A percentile compares a stretch with the other conserved stretches of the same genome.
These are phyloP conservation scores for Cyclura pinguis DNA, from an alignment of 2,797 vertebrate genomes.

Conservation along the genomic window DNA sequence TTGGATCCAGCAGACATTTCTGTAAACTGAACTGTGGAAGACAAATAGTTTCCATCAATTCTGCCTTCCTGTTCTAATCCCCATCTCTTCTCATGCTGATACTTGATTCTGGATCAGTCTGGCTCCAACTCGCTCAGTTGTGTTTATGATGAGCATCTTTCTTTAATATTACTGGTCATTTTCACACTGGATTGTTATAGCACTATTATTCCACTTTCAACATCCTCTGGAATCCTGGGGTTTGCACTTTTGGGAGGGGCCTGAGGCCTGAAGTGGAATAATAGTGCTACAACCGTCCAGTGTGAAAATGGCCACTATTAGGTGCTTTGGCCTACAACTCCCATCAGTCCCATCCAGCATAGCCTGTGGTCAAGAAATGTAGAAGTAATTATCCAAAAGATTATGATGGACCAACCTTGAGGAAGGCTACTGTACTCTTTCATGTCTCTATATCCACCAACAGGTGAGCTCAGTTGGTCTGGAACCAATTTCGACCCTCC, in stretches of 20 bases:
- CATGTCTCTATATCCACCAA: not conserved
- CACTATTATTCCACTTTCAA: too few species aligned
- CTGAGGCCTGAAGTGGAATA: too few species aligned
- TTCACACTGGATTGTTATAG: too few species aligned
- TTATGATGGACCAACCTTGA: not conserved
- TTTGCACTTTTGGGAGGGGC: too few species aligned
- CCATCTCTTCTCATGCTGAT: not conserved
- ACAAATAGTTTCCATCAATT: not conserved
- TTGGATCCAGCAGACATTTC: not conserved
- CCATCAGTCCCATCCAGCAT: not conserved
- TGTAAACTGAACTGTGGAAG: not conserved
- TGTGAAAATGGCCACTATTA: too few species aligned
- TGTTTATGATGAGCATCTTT: not conserved
- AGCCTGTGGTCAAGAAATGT: not conserved
- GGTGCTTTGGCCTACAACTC: too few species aligned
- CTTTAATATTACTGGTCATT: not conserved
- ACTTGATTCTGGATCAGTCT: not conserved
- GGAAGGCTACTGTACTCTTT: not conserved
- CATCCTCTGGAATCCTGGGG: too few species aligned
- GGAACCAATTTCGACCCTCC: too few species aligned
- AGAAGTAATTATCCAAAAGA: not conserved
- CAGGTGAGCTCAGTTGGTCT: too few species aligned
- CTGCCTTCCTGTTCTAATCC: not conserved
- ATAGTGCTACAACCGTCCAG: too few species aligned
- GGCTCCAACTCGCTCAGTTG: not conserved